Conservation (phyloP, 1,140 invertebrate species). For the Catajapyx aquilonaris region DNA sequence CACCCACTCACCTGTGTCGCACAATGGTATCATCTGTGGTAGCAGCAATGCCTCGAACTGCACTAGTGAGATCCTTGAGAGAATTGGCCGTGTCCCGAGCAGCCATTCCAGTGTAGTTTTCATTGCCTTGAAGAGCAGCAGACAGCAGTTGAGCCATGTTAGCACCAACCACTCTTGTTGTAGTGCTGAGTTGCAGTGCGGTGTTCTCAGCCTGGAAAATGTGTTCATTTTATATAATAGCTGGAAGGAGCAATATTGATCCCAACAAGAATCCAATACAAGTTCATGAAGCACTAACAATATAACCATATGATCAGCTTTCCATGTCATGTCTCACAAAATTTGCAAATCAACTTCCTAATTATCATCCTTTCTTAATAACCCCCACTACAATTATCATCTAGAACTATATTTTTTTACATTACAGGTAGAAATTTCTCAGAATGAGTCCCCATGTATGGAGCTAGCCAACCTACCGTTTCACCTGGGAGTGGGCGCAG, state of each 20-base stretch:
- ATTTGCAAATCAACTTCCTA: too few relatives aligned
- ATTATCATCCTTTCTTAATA: too few relatives aligned
- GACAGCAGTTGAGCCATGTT: constrained; percentile 62
- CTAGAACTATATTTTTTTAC: too few relatives aligned
- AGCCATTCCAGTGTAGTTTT: constrained; percentile 59
- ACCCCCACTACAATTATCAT: too few relatives aligned
- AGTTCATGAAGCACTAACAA: too few relatives aligned
- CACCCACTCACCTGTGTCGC: too few relatives aligned
- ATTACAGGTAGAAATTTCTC: too few relatives aligned
- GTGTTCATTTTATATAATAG: not conserved
- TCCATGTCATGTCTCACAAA: too few relatives aligned
- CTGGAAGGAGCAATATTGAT: not conserved
- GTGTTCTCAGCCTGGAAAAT: constrained; percentile 40
- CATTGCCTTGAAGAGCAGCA: constrained; percentile 62
- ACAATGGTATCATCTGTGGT: constrained; percentile 36
- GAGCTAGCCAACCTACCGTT: constrained; percentile 27
- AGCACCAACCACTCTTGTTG: constrained; percentile 39
- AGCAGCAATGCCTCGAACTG: constrained; percentile 49
- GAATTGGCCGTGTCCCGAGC: constrained; percentile 57
- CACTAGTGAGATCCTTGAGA: constrained; percentile 41
- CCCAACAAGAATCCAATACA: not conserved
- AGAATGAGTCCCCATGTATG: too few relatives aligned
- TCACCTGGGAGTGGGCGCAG: constrained; percentile 69
- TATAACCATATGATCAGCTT: too few relatives aligned
- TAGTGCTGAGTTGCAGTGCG: constrained; percentile 41